Percentiles rank a stretch among this genome's conserved stretches.
phyloP scores from a whole-genome alignment of 2,113 vertebrate genomes.

The Lepisosteus oculatus region DNA sequence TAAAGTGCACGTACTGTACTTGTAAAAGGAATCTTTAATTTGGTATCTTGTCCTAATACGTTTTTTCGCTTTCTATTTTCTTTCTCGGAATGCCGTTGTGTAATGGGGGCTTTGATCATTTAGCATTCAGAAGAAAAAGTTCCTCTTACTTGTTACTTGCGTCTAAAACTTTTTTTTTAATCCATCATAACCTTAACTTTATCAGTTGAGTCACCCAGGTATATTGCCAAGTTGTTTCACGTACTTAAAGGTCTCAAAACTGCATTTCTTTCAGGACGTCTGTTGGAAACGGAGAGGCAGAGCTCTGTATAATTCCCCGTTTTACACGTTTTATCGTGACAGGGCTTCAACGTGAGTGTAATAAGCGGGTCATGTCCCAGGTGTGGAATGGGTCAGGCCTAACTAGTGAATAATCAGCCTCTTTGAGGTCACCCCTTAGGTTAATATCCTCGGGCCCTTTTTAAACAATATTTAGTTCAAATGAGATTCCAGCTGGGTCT shows the following conservation, averaged over 20 bases:
- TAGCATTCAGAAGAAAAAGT: too few species aligned
- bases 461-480: slow-evolving; percentile 3
- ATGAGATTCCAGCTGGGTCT: slow-evolving; percentile 2
- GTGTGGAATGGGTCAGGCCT: slow-evolving; percentile 39
- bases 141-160: too few species aligned
- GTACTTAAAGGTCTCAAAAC: not conserved
- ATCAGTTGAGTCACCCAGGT: not conserved
- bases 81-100: too few species aligned
- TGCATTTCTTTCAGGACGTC: not conserved
- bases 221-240: not conserved
- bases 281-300: not conserved
- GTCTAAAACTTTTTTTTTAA: too few species aligned
- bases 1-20: too few species aligned
- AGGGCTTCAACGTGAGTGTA: slow-evolving; percentile 40
- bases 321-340: slow-evolving; percentile 27
- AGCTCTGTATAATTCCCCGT: slow-evolving; percentile 5
- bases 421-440: slow-evolving; percentile 42
- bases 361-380: slow-evolving; percentile 45
- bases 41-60: too few species aligned
- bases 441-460: slow-evolving; percentile 12
- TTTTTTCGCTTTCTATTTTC: too few species aligned
- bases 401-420: slow-evolving; percentile 56
- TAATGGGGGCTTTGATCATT: too few species aligned
- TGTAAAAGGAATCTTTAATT: too few species aligned
- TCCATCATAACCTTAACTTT: not conserved